These are phyloP conservation scores for Podarcis raffonei DNA, from an alignment of 2,113 vertebrate genomes.

Conservation along the genomic window DNA sequence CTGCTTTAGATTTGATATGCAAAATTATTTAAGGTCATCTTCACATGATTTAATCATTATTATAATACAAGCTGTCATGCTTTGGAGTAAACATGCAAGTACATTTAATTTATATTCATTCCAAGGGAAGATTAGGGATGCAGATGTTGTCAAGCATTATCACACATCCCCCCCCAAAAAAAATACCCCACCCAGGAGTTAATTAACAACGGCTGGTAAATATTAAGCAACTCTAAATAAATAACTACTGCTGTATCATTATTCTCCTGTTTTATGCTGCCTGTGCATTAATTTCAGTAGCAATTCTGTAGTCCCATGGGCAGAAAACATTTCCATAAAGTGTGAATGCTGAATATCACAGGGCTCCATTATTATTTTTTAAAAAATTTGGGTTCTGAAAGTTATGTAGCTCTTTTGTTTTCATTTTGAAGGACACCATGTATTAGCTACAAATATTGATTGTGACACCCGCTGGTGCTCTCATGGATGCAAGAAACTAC, in stretches of 20 bases:
- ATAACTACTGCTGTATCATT: not conserved
- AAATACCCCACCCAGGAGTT: not conserved
- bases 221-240: conserved; percentile 7
- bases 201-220: conserved; percentile 20
- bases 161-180: not conserved
- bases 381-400: not conserved
- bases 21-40: not conserved
- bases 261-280: not conserved
- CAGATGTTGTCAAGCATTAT: not conserved
- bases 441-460: not conserved
- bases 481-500: not conserved
- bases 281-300: not conserved
- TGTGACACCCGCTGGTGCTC: not conserved
- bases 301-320: not conserved
- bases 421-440: not conserved
- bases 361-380: not conserved
- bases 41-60: too few relatives aligned
- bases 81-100: not conserved
- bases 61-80: not conserved
- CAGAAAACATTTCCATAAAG: not conserved
- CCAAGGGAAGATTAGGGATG: not conserved
- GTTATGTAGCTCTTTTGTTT: not conserved
- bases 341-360: not conserved
- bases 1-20: not conserved
- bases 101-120: not conserved